Percentiles rank a stretch among this genome's conserved stretches.
Evolutionary conservation across 2,888 invertebrate species (phyloP).

Genomic region (Germaria angustata): DNA sequence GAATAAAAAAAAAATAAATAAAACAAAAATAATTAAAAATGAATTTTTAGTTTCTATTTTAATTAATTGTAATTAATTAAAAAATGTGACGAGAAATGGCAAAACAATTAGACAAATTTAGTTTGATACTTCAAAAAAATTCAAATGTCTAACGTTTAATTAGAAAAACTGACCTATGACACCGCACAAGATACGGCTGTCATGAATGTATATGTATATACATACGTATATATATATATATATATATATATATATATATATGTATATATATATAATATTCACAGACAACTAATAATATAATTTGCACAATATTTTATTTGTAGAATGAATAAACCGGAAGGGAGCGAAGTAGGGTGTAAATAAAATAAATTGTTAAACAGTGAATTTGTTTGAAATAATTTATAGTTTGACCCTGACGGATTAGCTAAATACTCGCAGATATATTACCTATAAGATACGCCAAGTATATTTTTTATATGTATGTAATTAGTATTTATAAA

Average conservation of each 20-base stretch:
- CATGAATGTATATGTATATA: background rate
- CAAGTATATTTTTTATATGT: background rate
- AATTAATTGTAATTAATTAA: conserved; percentile 23
- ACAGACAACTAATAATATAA: background rate
- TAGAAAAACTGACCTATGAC: conserved; percentile 59
- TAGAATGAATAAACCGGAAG: background rate
- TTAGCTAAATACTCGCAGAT: conserved; percentile 38
- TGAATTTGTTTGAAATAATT: conserved; percentile 15
- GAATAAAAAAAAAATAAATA: background rate
- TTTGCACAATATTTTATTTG: background rate
- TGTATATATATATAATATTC: background rate
- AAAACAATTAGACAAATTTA: background rate
- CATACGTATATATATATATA: too few species aligned
- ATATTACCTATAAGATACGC: conserved; percentile 42
- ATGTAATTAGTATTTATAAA: background rate
- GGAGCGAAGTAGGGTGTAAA: background rate
- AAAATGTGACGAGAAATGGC: background rate
- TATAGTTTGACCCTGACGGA: conserved; percentile 61
- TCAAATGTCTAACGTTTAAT: background rate
- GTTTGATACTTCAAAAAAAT: background rate
- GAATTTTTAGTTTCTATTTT: background rate
- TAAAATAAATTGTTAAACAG: conserved; percentile 1
- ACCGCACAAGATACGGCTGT: conserved; percentile 29
- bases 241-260: too few species aligned
- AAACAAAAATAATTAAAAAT: conserved; percentile 29